Evolutionary conservation across 2,113 vertebrate species (phyloP).

Genomic region (Ophthalmolycus amberensis): DNA sequence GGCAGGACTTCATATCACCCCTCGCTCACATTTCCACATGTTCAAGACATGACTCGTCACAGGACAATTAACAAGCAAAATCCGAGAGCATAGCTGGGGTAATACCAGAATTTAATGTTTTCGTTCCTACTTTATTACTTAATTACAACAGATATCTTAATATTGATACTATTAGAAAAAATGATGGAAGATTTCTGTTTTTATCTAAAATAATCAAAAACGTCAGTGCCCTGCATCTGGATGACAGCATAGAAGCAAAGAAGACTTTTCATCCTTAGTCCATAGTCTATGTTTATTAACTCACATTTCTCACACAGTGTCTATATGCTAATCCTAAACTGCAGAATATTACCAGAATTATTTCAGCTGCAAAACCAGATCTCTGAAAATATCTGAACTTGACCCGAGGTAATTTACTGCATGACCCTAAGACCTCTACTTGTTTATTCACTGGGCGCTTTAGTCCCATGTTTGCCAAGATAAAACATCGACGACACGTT

Average conservation of each 20-base stretch:
- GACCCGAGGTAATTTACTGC: constrained; percentile 17
- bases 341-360: not conserved
- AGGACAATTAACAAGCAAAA: not conserved
- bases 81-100: not conserved
- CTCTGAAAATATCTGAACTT: constrained; percentile 20
- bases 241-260: not conserved
- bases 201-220: not conserved
- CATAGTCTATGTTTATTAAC: not conserved
- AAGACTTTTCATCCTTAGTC: not conserved
- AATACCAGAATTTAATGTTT: not conserved
- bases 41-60: not conserved
- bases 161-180: not conserved
- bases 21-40: not conserved
- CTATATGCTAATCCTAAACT: not conserved
- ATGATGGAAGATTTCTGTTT: not conserved
- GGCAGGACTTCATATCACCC: not conserved
- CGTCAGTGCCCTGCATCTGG: not conserved
- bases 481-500: constrained; percentile 25
- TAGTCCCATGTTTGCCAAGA: constrained; percentile 21
- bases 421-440: constrained; percentile 21
- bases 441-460: constrained; percentile 35
- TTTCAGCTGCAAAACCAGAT: constrained; percentile 1
- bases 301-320: not conserved
- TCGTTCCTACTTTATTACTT: not conserved
- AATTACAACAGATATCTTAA: not conserved